These are phyloP conservation scores for Drosophila parthenogenetica DNA, from an alignment of 2,888 invertebrate species.

Conservation along the genomic window DNA sequence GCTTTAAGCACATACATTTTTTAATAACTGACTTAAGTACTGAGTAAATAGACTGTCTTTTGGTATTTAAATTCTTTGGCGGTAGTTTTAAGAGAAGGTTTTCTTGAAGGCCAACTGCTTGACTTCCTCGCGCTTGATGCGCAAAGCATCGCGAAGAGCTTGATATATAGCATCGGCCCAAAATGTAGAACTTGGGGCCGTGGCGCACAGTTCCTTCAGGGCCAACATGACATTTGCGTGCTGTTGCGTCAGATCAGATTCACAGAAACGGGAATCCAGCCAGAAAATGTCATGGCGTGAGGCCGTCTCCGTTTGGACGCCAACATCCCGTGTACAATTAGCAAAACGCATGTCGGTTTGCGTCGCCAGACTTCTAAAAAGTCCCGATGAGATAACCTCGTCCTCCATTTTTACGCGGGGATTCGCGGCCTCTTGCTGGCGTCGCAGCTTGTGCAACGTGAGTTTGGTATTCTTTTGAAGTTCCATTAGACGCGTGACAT, in stretches of 20 bases:
- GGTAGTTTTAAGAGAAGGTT: background rate
- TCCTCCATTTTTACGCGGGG: background rate
- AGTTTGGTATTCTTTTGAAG: conserved; percentile 40
- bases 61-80: background rate
- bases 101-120: background rate
- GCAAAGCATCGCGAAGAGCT: conserved; percentile 29
- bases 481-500: conserved; percentile 40
- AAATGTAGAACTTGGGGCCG: conserved; percentile 14
- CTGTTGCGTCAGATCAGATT: conserved; percentile 36
- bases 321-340: conserved; percentile 18
- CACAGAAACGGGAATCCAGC: conserved; percentile 40
- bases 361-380: conserved; percentile 40
- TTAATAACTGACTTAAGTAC: too few relatives aligned
- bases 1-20: too few relatives aligned
- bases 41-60: too few relatives aligned
- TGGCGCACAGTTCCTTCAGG: conserved; percentile 41
- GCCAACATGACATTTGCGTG: conserved; percentile 49
- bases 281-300: conserved; percentile 28
- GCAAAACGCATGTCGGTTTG: conserved; percentile 37
- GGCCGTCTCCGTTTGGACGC: conserved; percentile 19
- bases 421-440: conserved; percentile 12
- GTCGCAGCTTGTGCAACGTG: conserved; percentile 39
- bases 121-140: conserved; percentile 28
- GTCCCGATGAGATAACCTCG: conserved; percentile 20
- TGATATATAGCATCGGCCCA: conserved; percentile 40